phyloP scores from a whole-genome alignment of 64 coral and sea anemone genomes.

The Montipora foliosa region DNA sequence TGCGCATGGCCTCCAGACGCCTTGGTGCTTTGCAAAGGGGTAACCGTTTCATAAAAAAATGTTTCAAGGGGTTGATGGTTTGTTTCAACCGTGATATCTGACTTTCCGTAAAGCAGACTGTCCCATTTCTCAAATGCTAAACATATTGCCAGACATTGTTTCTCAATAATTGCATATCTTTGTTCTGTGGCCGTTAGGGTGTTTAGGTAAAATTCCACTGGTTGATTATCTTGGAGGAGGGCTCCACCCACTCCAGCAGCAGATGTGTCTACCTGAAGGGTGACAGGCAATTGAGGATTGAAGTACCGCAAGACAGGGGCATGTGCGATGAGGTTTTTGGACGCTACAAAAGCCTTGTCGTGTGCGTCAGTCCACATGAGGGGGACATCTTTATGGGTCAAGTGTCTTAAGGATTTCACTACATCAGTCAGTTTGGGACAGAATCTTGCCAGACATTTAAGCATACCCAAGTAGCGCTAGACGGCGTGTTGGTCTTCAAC shows the following conservation, averaged over 20 bases:
- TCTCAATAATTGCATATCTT: constrained; percentile 48
- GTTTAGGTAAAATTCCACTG: constrained; percentile 34
- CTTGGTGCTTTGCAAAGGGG: constrained; percentile 7
- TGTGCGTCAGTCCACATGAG: constrained; percentile 43
- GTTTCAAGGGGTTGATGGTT: not conserved
- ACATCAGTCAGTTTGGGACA: constrained; percentile 34
- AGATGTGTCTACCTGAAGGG: constrained; percentile 31
- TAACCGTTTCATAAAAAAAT: not conserved
- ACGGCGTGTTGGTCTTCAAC: constrained; percentile 43
- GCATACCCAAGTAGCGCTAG: constrained; percentile 45
- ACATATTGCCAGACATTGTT: constrained; percentile 18
- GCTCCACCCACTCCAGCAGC: constrained; percentile 47
- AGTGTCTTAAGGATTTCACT: constrained; percentile 28
- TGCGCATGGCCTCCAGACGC: not conserved
- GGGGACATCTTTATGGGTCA: constrained; percentile 35
- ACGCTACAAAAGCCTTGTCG: constrained; percentile 35
- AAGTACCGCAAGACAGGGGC: too few relatives aligned
- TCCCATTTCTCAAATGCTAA: constrained; percentile 39
- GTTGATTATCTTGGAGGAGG: constrained; percentile 42
- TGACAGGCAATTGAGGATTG: not conserved
- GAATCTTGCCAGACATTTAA: constrained; percentile 60
- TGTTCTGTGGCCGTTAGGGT: constrained; percentile 31
- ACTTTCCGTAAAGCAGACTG: constrained; percentile 38
- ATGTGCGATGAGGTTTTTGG: constrained; percentile 11
- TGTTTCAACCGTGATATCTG: constrained; percentile 26